Conservation (phyloP, 2,113 vertebrate species). For the Calidris pugnax region DNA sequence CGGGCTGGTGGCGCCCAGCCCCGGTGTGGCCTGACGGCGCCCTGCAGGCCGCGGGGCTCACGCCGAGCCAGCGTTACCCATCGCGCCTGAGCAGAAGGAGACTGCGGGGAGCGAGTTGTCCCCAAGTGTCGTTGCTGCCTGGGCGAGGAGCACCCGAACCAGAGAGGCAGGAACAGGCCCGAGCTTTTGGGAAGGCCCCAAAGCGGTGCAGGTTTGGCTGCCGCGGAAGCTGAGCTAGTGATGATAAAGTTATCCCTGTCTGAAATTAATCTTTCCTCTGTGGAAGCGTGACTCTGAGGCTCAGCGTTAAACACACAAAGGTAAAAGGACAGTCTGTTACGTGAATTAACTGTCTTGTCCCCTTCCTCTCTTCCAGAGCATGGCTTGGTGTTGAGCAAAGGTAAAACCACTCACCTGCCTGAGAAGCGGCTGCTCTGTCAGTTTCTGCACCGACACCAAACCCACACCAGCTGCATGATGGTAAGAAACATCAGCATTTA, state of each 20-base stretch:
- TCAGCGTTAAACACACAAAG: neutral
- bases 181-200: too few relatives aligned
- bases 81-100: rapidly evolving
- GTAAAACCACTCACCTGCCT: neutral
- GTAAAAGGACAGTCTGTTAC: neutral
- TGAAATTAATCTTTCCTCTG: constrained; percentile 37
- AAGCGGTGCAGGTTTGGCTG: neutral
- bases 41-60: rapidly evolving
- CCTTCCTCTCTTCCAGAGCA: neutral
- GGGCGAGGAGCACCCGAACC: rapidly evolving
- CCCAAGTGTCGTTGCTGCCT: neutral
- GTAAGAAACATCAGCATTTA: neutral
- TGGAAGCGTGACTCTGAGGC: constrained; percentile 68
- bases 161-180: rapidly evolving
- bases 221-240: constrained; percentile 52
- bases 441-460: neutral
- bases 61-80: rapidly evolving
- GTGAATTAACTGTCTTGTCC: neutral
- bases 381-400: neutral
- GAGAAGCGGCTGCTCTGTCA: neutral
- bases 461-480: neutral
- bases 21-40: neutral
- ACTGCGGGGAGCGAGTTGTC: rapidly evolving
- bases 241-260: constrained; percentile 77
- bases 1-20: neutral